Base-by-base conservation (phyloP, 2,113 vertebrate species). In the Cromileptes altivelis region DNA sequence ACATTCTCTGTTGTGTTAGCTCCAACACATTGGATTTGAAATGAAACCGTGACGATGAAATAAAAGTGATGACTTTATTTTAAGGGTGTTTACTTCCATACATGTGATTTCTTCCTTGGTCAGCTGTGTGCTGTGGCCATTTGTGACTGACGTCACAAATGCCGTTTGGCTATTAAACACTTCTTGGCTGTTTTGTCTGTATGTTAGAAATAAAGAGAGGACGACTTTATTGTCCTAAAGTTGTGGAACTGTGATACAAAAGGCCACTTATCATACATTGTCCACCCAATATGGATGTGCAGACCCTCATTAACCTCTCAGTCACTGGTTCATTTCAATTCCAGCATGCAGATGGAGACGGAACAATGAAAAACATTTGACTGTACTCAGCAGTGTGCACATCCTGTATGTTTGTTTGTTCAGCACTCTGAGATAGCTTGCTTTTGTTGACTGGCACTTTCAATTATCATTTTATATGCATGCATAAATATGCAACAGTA, bases 11-110 rank as follows among this genome's bases (percentile, higher is more conserved):
- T 30, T 53, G 30, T 56, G 40, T 70, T 40, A 71, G 65, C 30
- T 83, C 8, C n/a, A 42, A n/a, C 61, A n/a, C 60, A 50, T 56
- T 37, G 18, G 52, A 67, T 56, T 80, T 63, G 47, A 76, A 75
- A 85, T 62, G 15, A 58, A 27, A 50, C 23, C 55, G 33, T 81
- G 52, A 68, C 18, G 23, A n/a, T 37, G 14, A 33, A 79, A 74
- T 47, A 18, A 57, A 65, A n/a, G 42, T 70, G 50, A 14, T 37
- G 19, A 57, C 18, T n/a, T 55, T 45, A 23, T 60, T 69, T 18
- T 60, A 9, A 61, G 15, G 21, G 1, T 45, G 30, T 68, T 65
- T 30, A 52, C 37, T 6, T 33, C 17, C 23, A 56, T 11, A 9
- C 14, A 64, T 0, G 0, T 13, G 40, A 25, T 10, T 14, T 47